A percentile compares a stretch with the other conserved stretches of the same genome.
These are phyloP conservation scores for Pseudomyrmex gracilis DNA, from an alignment of 1,140 invertebrate genomes.

Conservation along the genomic window DNA sequence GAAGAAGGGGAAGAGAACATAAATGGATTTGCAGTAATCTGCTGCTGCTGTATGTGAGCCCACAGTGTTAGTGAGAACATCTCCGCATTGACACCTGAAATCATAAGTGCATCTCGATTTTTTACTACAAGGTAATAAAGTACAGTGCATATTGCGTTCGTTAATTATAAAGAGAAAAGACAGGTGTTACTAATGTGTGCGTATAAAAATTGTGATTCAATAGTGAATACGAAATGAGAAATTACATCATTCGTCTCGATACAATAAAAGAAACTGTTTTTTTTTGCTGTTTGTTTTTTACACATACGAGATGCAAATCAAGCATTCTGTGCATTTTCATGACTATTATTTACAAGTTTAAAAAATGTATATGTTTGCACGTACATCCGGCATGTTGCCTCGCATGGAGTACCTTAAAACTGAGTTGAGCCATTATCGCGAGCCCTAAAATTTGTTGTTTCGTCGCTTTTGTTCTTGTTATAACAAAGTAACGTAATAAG, in stretches of 20 bases:
- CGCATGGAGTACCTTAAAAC: too few relatives aligned
- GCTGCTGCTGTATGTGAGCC: slow-evolving; percentile 74
- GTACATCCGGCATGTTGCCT: too few relatives aligned
- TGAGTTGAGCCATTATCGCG: too few relatives aligned
- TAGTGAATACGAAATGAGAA: slow-evolving; percentile 15
- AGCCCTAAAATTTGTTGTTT: too few relatives aligned
- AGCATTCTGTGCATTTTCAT: too few relatives aligned
- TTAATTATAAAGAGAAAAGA: neutral
- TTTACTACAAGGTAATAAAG: slow-evolving; percentile 65
- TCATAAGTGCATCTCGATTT: slow-evolving; percentile 54
- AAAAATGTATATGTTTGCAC: too few relatives aligned
- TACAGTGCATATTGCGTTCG: neutral
- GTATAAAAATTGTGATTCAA: slow-evolving; percentile 10
- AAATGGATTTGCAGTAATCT: slow-evolving; percentile 81
- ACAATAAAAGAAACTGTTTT: neutral
- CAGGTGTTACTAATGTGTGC: slow-evolving; percentile 12
- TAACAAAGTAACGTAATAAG: too few relatives aligned
- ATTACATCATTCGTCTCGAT: neutral
- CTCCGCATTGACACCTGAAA: slow-evolving; percentile 57
- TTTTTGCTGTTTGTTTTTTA: too few relatives aligned
- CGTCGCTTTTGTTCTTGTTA: too few relatives aligned
- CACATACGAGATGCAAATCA: too few relatives aligned
- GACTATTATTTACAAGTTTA: too few relatives aligned
- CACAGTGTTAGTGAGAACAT: slow-evolving; percentile 77
- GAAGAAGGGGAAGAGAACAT: slow-evolving; percentile 77